These are phyloP conservation scores for Enteromius paludinosus DNA, from an alignment of 2,797 vertebrate genomes.

Conservation along the genomic window DNA sequence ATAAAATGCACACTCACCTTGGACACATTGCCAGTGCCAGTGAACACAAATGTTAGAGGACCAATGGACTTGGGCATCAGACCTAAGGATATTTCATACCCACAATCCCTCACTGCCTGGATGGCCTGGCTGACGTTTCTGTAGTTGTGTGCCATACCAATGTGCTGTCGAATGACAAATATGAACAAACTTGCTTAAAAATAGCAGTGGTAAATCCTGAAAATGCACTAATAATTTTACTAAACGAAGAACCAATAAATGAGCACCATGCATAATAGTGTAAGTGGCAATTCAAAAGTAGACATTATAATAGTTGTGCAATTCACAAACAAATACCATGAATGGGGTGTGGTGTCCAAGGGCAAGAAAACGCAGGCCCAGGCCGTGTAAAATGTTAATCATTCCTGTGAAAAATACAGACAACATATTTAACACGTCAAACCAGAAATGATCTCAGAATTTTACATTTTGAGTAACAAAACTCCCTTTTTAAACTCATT, in stretches of 20 bases:
- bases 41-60: constrained; percentile 95
- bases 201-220: not conserved
- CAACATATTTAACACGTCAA: not conserved
- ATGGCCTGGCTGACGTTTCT: constrained; percentile 95
- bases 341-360: constrained; percentile 96
- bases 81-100: constrained; percentile 95
- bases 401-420: constrained; percentile 81
- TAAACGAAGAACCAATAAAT: not conserved
- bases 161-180: constrained; percentile 79
- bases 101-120: constrained; percentile 95
- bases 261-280: not conserved
- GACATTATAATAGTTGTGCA: not conserved
- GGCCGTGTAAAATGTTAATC: constrained; percentile 97
- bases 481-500: constrained; percentile 1
- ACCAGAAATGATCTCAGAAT: not conserved
- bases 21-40: constrained; percentile 96
- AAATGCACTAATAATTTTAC: not conserved
- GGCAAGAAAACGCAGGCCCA: constrained; percentile 93
- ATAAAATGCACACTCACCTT: constrained; percentile 79
- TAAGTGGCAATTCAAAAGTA: not conserved
- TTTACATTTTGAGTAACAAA: not conserved
- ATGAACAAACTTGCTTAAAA: not conserved
- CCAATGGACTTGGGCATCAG: constrained; percentile 96
- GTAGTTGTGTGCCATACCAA: constrained; percentile 99
- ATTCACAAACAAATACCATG: constrained; percentile 80